Evolutionary conservation across 2,797 vertebrate genomes (phyloP).

Genomic region (Philypnodon macrostomus): DNA sequence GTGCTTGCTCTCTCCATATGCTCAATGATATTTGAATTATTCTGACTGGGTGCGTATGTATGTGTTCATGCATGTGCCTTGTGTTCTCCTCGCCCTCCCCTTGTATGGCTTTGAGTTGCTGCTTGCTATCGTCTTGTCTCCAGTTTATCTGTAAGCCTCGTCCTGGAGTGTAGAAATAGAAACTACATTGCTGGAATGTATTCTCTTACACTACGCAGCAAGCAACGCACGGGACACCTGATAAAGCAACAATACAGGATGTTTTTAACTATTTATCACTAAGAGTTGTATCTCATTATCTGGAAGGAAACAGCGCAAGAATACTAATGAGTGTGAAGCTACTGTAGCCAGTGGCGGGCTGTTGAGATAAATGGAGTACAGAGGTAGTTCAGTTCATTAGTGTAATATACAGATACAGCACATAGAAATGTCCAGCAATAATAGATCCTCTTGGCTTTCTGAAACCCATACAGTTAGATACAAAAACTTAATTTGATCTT

Average conservation of each 20-base stretch:
- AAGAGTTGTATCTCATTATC: constrained; percentile 30
- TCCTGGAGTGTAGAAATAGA: constrained; percentile 64
- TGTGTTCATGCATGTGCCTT: constrained; percentile 13
- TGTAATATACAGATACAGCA: background rate
- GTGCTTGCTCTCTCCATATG: constrained; percentile 37
- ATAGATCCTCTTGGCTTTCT: too few relatives aligned
- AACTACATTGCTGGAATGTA: constrained; percentile 30
- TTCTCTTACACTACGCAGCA: constrained; percentile 19
- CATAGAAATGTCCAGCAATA: too few relatives aligned
- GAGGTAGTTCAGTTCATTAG: background rate
- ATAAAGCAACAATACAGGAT: constrained; percentile 33
- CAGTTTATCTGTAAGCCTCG: constrained; percentile 57
- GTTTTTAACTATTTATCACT: constrained; percentile 30
- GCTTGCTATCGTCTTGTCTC: constrained; percentile 46
- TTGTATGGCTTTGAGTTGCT: constrained; percentile 37
- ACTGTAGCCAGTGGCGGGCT: constrained; percentile 28
- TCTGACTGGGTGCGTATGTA: constrained; percentile 32
- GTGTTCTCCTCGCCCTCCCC: constrained; percentile 33
- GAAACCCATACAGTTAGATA: too few relatives aligned
- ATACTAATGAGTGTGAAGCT: constrained; percentile 45
- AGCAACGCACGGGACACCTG: constrained; percentile 15
- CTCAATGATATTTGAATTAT: constrained; percentile 53
- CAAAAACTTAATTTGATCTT: too few relatives aligned
- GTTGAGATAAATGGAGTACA: background rate
- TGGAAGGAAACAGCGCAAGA: constrained; percentile 29